These are phyloP conservation scores for Aporrectodea caliginosa DNA, from an alignment of 1,140 invertebrate genomes.

Conservation along the genomic window DNA sequence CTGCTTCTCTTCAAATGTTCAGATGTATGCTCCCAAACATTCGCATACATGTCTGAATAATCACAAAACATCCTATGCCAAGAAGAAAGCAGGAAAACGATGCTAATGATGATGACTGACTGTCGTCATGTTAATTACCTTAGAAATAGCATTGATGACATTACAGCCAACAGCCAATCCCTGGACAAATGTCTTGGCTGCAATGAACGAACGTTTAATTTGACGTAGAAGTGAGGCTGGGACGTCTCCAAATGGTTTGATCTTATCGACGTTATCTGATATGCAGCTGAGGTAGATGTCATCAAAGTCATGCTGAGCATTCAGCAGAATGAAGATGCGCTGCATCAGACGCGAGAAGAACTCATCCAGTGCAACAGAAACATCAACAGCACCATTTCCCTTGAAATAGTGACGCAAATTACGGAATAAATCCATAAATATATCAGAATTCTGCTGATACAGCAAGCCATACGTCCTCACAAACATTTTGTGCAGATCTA, in stretches of 20 bases:
- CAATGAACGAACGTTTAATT: conserved; percentile 86
- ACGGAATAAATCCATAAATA: conserved; percentile 86
- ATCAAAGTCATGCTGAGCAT: conserved; percentile 82
- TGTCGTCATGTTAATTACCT: conserved; percentile 60
- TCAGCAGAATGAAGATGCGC: conserved; percentile 90
- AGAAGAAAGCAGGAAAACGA: neutral
- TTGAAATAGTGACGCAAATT: conserved; percentile 84
- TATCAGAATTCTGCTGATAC: conserved; percentile 86
- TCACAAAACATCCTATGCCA: too few species aligned
- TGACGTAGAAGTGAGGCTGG: conserved; percentile 82
- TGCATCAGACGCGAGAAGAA: conserved; percentile 91
- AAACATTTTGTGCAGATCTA: conserved; percentile 90
- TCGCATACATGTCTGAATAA: too few species aligned
- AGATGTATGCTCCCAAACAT: too few species aligned
- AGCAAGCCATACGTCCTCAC: conserved; percentile 88
- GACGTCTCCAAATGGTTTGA: conserved; percentile 90
- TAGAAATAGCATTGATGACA: conserved; percentile 74
- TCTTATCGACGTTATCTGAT: conserved; percentile 81
- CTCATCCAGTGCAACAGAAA: conserved; percentile 79
- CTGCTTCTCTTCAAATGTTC: too few species aligned
- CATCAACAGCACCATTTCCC: conserved; percentile 63
- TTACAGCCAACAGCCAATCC: conserved; percentile 76
- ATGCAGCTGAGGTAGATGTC: conserved; percentile 77
- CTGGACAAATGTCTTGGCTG: conserved; percentile 86
- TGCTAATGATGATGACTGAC: neutral